Evolutionary conservation across 2,797 vertebrate species (phyloP).

Genomic region (Tiaroga cobitis): DNA sequence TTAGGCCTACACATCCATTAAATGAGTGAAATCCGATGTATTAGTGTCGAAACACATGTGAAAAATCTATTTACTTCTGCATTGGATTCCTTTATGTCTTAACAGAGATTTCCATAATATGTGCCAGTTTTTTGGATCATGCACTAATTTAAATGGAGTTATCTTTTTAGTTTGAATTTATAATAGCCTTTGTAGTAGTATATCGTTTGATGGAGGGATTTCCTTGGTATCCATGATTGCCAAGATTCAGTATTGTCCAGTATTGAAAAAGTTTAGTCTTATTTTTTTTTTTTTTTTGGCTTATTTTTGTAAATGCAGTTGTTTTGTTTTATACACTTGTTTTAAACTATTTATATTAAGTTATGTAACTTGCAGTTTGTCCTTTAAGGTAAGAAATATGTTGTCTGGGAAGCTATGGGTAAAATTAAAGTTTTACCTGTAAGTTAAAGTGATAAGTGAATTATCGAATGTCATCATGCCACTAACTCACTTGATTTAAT

Average conservation of each 20-base stretch:
- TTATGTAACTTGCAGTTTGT: slow-evolving; percentile 60
- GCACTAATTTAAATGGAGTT: slow-evolving; percentile 19
- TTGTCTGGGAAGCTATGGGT: slow-evolving; percentile 35
- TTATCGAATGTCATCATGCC: slow-evolving; percentile 5
- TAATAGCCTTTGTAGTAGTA: background rate
- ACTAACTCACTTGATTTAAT: slow-evolving; percentile 27
- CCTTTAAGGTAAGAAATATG: slow-evolving; percentile 40
- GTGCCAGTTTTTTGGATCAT: slow-evolving; percentile 18
- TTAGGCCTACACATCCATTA: background rate
- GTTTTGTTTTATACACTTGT: slow-evolving; percentile 75
- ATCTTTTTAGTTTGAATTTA: background rate
- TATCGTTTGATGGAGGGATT: slow-evolving; percentile 3
- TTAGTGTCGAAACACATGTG: slow-evolving; percentile 21
- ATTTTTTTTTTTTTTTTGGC: background rate
- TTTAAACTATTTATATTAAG: slow-evolving; percentile 93
- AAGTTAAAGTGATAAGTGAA: background rate
- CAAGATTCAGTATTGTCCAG: slow-evolving; percentile 42
- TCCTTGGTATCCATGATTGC: slow-evolving; percentile 18
- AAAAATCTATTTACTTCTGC: background rate
- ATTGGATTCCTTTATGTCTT: slow-evolving; percentile 4
- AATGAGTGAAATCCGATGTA: slow-evolving; percentile 7
- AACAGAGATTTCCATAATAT: background rate
- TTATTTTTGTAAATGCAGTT: slow-evolving; percentile 79
- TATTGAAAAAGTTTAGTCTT: background rate
- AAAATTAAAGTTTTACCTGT: slow-evolving; percentile 19